phyloP scores from a whole-genome alignment of 2,113 vertebrate species.

The Tor tambroides region DNA sequence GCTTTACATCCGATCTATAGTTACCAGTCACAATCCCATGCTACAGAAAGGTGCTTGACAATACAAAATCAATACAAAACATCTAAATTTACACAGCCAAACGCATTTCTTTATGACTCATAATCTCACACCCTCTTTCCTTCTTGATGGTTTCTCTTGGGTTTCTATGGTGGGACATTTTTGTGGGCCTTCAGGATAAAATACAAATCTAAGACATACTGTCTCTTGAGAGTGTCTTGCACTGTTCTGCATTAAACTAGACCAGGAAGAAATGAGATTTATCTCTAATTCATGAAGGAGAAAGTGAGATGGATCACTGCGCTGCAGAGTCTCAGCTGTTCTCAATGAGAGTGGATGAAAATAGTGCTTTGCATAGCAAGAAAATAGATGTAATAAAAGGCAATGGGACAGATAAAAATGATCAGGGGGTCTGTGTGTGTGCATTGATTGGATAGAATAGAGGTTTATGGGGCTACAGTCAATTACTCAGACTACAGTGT shows the following conservation, averaged over 20 bases:
- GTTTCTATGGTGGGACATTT: neutral
- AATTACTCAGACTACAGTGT: conserved; percentile 35
- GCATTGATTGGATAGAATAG: conserved; percentile 32
- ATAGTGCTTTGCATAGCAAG: conserved; percentile 47
- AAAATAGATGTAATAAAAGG: conserved; percentile 42
- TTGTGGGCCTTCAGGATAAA: conserved; percentile 32
- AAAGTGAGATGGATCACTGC: conserved; percentile 44
- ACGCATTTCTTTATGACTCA: neutral
- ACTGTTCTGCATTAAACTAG: conserved; percentile 57
- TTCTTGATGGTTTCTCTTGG: conserved; percentile 17
- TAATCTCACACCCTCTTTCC: neutral
- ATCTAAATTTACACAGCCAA: neutral
- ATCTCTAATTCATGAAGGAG: conserved; percentile 66
- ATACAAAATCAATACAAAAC: neutral
- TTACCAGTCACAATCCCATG: neutral
- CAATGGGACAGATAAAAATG: neutral
- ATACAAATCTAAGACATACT: conserved; percentile 37
- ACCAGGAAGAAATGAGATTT: conserved; percentile 59
- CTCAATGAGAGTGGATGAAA: conserved; percentile 43
- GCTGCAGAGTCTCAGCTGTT: conserved; percentile 16
- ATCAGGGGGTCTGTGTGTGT: conserved; percentile 33
- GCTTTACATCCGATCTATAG: conserved; percentile 16
- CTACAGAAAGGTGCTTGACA: conserved; percentile 26
- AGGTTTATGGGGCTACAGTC: conserved; percentile 46
- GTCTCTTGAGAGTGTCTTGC: conserved; percentile 49